Evolutionary conservation across 1,140 invertebrate genomes (phyloP).

Genomic region (Temnothorax curvispinosus): DNA sequence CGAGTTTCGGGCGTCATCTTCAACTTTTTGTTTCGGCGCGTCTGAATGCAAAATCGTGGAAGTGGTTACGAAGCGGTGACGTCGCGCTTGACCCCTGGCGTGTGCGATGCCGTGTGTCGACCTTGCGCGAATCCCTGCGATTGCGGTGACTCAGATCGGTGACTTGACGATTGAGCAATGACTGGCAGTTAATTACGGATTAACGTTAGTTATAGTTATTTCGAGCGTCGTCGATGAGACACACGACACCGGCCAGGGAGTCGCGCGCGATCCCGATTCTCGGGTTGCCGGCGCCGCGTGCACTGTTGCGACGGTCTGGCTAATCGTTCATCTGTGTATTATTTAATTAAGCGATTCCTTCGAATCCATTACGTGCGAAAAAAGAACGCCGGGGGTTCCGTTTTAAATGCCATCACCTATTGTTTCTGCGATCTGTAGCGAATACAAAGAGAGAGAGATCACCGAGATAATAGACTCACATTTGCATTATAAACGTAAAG

Average conservation of each 20-base stretch:
- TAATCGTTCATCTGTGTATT: neutral
- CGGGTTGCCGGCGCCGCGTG: neutral
- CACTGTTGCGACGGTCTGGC: no score
- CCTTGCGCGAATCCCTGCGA: constrained; percentile 43
- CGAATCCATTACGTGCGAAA: neutral
- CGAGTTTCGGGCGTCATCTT: constrained; percentile 19
- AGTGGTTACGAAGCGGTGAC: neutral
- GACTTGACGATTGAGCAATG: constrained; percentile 63
- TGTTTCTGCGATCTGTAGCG: neutral
- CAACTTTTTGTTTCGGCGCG: neutral
- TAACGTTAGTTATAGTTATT: constrained; percentile 31
- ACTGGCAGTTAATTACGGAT: constrained; percentile 64
- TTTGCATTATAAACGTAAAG: constrained; percentile 28
- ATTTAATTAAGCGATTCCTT: neutral
- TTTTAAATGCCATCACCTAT: neutral
- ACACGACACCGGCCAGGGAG: neutral
- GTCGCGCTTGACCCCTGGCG: constrained; percentile 32
- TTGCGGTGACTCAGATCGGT: constrained; percentile 65
- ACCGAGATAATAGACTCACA: constrained; percentile 7
- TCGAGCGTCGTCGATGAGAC: neutral
- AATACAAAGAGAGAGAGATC: constrained; percentile 9
- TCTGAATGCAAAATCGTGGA: constrained; percentile 20
- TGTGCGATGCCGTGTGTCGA: neutral
- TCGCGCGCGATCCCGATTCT: neutral
- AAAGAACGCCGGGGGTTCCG: neutral